Evolutionary conservation across 2,113 vertebrate genomes (phyloP).

Genomic region (Pyxicephalus adspersus): DNA sequence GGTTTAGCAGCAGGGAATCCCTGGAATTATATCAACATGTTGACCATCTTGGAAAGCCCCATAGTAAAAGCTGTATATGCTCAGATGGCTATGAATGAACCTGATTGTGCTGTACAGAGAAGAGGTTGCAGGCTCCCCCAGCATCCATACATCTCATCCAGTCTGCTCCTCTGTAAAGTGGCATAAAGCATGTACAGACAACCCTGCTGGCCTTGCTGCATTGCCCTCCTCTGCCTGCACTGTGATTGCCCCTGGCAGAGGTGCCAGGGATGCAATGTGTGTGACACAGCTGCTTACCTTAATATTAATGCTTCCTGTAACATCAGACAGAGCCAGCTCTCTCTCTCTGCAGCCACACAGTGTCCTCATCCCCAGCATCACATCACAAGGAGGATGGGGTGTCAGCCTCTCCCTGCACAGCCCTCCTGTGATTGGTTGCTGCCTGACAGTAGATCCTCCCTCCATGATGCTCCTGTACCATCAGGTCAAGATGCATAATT

Average conservation of each 20-base stretch:
- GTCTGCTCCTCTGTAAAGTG: not conserved
- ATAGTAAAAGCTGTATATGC: too few relatives aligned
- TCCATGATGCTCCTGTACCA: slow-evolving; percentile 12
- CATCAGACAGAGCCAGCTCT: slow-evolving; percentile 26
- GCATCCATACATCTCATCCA: not conserved
- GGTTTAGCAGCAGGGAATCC: too few relatives aligned
- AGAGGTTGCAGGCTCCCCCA: not conserved
- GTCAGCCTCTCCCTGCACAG: slow-evolving; percentile 34
- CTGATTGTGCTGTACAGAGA: not conserved
- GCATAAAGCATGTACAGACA: not conserved
- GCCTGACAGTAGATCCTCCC: slow-evolving; percentile 20
- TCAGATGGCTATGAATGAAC: too few relatives aligned
- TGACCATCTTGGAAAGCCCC: too few relatives aligned
- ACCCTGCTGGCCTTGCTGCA: not conserved
- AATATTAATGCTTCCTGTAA: slow-evolving; percentile 10
- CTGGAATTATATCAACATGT: too few relatives aligned
- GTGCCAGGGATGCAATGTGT: not conserved
- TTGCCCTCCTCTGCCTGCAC: not conserved
- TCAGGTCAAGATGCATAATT: slow-evolving; percentile 44
- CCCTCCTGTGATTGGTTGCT: slow-evolving; percentile 11
- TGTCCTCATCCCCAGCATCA: slow-evolving; percentile 40
- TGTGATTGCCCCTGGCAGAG: not conserved
- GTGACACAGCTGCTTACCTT: slow-evolving; percentile 17
- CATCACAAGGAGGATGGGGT: slow-evolving; percentile 21
- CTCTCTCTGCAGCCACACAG: slow-evolving; percentile 26